Base-by-base conservation (phyloP, 2,888 invertebrate genomes). In the Drosophila pseudotalamancana region DNA sequence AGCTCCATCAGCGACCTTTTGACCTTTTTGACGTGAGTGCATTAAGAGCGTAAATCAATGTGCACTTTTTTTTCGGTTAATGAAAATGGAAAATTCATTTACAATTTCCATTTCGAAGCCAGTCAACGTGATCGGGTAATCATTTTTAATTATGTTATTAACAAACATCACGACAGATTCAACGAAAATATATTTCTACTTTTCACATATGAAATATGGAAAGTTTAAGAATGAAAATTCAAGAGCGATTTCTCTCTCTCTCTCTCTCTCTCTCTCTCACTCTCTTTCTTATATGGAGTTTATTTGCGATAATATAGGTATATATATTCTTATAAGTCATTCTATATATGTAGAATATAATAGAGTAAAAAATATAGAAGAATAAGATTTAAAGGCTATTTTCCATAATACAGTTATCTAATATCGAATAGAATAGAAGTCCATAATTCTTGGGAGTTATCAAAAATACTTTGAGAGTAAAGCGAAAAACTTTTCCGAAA, bases 21-120 rank as follows among this genome's bases (percentile, higher is more conserved):
- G 12, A n/a, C n/a, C n/a, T 1, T 35, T 25, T 51, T 66, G 77
- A 79, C 63, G 78, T 68, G 57, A 84, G 68, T 71, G 60, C 63
- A 57, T 55, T 68, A 73, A 64, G 46, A 14, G 21, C 55, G 55
- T 53, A 55, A 50, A 55, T 62, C 42, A 40, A 46, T 55, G 34
- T 50, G 27, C n/a, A 6, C 11, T 14, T 11, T 46, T 32, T 29
- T 29, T 34, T 11, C 19, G 48, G 11, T 27, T 61, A 62, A 66
- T 55, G 68, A 57, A 62, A 67, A 72, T 71, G 55, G 49, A 39
- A 37, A 35, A 55, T 46, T 21, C 35, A 29, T 59, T 35, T 59
- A 6, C 40, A 12, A 45, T 60, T 62, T 42, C 9, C 27, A 48
- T 37, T 49, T 14, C 29, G 12, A 29, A 35, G 54, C 43, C 19